Evolutionary conservation across 2,888 invertebrate genomes (phyloP), one percentile per base, ranked within the genome.

Genomic region (Ichneumon xanthorius): DNA sequence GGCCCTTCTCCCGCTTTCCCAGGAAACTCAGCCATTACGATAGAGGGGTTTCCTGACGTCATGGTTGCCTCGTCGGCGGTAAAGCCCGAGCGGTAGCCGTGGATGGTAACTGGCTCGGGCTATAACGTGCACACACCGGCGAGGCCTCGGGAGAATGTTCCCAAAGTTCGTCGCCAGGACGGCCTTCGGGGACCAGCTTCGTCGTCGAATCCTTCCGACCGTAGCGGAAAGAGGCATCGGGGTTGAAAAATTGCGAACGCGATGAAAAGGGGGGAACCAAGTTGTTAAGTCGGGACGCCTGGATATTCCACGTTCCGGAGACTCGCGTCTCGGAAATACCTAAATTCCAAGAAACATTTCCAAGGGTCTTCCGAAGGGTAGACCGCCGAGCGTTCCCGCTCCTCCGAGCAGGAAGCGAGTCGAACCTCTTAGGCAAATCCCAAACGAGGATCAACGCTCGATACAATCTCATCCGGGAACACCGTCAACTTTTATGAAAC

Each of bases 11-110:
- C 40, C 6, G 19, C 5, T 7, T 73, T 30, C 45, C 67, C 72
- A 40, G 75, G 82, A 88, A 90, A 89, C 88, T 90, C 89, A 70
- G 68, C 77, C 82, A 86, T 90, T 86, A 88, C 79, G 78, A 72
- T 58, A 70, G 50, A 65, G 48, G 33, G 58, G 58, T 70, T 86
- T 86, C 19, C 48, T 58, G 58, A 85, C 78, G 85, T 86, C 79
- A 80, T 30, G 16, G 45, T 30, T 45, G 40, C 61, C 14, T 48
- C 33, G 16, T 16, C 26, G 63, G n/a, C 45, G 48, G 48, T 75
- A 33, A 68, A 63, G 63, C 48, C 26, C 33, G 2, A n/a, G 63
- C 45, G n/a, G 53, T 48, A 48, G 26, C 16, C 26, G 61, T 63
- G 30, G 61, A 30, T 63, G 30, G 33, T 16, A 63, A 63, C 30